These are phyloP conservation scores for Exephanes ischioxanthus DNA, from an alignment of 2,888 invertebrate species.

Conservation along the genomic window DNA sequence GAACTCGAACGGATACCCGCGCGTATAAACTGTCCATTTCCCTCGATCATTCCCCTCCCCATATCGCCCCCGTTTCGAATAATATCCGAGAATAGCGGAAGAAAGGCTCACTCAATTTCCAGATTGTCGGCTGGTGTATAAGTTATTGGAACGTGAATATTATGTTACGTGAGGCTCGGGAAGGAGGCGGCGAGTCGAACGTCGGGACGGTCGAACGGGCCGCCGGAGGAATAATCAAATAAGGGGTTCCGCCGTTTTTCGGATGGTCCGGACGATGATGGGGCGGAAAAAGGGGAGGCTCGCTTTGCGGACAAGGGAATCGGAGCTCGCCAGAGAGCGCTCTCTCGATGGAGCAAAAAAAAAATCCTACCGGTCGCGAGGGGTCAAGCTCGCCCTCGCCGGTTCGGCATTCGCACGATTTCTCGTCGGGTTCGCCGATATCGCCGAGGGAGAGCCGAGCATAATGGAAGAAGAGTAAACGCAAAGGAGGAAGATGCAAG, in stretches of 20 bases:
- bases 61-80: slow-evolving; percentile 31
- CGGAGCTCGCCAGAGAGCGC: slow-evolving; percentile 12
- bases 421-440: slow-evolving; percentile 46
- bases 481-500: slow-evolving; percentile 54
- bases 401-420: slow-evolving; percentile 39
- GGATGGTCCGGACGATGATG: not conserved
- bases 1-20: slow-evolving; percentile 22
- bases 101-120: slow-evolving; percentile 7
- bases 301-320: slow-evolving; percentile 33
- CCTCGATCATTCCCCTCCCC: slow-evolving; percentile 41
- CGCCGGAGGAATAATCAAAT: slow-evolving; percentile 36
- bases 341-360: slow-evolving; percentile 27
- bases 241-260: slow-evolving; percentile 26
- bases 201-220: not conserved
- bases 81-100: slow-evolving; percentile 33
- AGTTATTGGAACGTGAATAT: slow-evolving; percentile 33
- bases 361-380: slow-evolving; percentile 32
- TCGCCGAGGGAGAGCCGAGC: slow-evolving; percentile 51
- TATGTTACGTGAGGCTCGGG: slow-evolving; percentile 15
- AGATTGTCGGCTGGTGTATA: slow-evolving; percentile 23
- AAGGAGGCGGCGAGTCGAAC: slow-evolving; percentile 2
- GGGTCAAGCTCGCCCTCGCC: slow-evolving; percentile 55
- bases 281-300: not conserved
- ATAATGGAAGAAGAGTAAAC: slow-evolving; percentile 50
- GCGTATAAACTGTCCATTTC: slow-evolving; percentile 50